Evolutionary conservation across 2,797 vertebrate species (phyloP), one percentile per base, ranked within the genome.

Genomic region (Megalops cyprinoides): DNA sequence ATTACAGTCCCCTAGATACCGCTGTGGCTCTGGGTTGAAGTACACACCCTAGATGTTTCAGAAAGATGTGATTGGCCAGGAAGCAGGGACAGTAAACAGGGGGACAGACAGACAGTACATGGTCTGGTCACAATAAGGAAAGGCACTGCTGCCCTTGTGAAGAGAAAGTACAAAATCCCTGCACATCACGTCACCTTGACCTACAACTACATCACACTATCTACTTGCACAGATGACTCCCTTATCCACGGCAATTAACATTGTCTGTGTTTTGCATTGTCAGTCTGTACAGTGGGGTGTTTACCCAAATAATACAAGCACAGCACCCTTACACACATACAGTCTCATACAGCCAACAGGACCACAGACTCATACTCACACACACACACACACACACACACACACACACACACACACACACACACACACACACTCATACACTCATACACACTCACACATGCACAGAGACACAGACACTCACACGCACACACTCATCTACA

Each of bases 61-160:
- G 71, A 53, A 28, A 9, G 7, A 7, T 14, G n/a, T 79, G 79
- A 82, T 76, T 79, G 81, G 71, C 23, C 28, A 44, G 81, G 67
- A 79, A 79, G 39, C 9, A 23, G 65, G 49, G 77, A 55, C 25
- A 37, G 76, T 74, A 82, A 82, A 82, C 67, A 79, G n/a, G 53
- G 55, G 53, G 1, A 20, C 12, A 39, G 12, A 56, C 37, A 34
- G 62, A 20, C 55, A 49, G 37, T n/a, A n/a, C n/a, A n/a, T n/a
- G n/a, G n/a, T n/a, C n/a, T n/a, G n/a, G n/a, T n/a, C n/a, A n/a
- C n/a, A n/a, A n/a, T n/a, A n/a, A n/a, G n/a, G n/a, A n/a, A n/a
- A n/a, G n/a, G n/a, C n/a, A n/a, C n/a, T n/a, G n/a, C n/a, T n/a
- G n/a, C n/a, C n/a, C n/a, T n/a, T n/a, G n/a, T n/a, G n/a, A n/a